Evolutionary conservation across 2,797 vertebrate species (phyloP).

Genomic region (Scolopax rusticola): DNA sequence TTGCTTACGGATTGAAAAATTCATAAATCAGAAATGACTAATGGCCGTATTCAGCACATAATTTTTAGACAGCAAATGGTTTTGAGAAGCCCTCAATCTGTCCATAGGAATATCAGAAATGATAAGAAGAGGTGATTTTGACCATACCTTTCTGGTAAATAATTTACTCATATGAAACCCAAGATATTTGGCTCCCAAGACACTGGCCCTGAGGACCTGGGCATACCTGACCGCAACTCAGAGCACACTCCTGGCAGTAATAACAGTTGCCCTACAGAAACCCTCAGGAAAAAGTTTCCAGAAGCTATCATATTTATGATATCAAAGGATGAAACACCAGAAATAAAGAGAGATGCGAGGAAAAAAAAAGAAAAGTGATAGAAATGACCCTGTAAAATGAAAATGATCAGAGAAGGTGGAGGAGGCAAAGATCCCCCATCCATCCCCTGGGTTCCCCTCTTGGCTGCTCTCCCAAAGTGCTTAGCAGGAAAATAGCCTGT

Average conservation of each 20-base stretch:
- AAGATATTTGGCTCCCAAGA: neutral
- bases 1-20: constrained; percentile 25
- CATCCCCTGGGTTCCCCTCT: neutral
- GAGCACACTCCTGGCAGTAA: neutral
- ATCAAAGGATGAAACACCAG: neutral
- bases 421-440: neutral
- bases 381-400: accelerated
- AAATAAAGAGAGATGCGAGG: neutral
- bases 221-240: neutral
- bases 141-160: neutral
- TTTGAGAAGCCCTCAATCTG: constrained; percentile 18
- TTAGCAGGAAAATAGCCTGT: neutral
- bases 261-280: neutral
- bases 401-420: accelerated
- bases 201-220: neutral
- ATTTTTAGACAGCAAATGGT: neutral
- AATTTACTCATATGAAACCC: neutral
- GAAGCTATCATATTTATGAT: neutral
- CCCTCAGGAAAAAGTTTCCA: neutral
- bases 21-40: constrained; percentile 41
- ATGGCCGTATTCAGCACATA: neutral
- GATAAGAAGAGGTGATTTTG: neutral
- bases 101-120: neutral
- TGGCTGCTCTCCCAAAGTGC: neutral
- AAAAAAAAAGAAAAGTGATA: neutral